Evolutionary conservation across 2,797 vertebrate species (phyloP).

Genomic region (Sebastes matsubarae): DNA sequence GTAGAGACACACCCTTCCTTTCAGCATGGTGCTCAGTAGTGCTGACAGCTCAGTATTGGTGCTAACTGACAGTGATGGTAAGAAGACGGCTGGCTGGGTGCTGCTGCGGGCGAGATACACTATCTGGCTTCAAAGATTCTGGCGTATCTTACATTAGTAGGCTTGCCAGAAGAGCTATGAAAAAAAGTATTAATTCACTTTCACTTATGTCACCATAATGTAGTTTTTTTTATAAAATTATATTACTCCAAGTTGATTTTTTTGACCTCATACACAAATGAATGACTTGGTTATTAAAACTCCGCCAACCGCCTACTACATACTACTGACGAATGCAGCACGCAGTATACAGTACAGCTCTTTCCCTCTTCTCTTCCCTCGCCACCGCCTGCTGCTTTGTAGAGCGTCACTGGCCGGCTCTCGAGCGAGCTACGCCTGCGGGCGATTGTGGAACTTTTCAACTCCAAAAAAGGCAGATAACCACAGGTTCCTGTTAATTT

Average conservation of each 20-base stretch:
- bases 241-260: background rate
- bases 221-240: background rate
- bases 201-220: background rate
- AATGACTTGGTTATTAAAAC: background rate
- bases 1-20: conserved; percentile 44
- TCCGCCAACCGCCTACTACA: background rate
- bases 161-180: conserved; percentile 14
- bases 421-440: no score
- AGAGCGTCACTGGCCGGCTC: no score
- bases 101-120: conserved; percentile 46
- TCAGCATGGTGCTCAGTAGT: conserved; percentile 13
- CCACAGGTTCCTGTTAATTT: no score
- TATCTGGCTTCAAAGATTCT: conserved; percentile 54
- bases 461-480: no score
- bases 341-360: no score
- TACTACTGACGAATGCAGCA: no score
- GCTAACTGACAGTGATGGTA: conserved; percentile 46
- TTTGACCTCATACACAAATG: background rate
- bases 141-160: conserved; percentile 9
- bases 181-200: background rate
- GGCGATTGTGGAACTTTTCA: no score
- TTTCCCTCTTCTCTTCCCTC: no score
- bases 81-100: conserved; percentile 28
- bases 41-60: conserved; percentile 49
- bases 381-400: no score